Conservation (phyloP, 2,113 vertebrate species). For the Ammodytes dubius region DNA sequence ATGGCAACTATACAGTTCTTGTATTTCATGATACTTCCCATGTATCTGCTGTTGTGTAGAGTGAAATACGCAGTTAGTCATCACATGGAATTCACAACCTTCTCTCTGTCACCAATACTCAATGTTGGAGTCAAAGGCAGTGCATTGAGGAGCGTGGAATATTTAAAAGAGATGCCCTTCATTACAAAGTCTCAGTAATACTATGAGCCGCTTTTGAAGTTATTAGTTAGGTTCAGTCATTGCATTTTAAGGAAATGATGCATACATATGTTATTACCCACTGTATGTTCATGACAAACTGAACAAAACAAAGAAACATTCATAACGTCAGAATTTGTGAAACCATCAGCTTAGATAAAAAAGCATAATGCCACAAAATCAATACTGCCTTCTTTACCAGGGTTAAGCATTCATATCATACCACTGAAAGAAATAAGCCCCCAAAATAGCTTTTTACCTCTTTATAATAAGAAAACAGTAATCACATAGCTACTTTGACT, state of each 20-base stretch:
- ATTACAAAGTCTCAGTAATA: constrained; percentile 14
- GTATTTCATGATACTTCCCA: constrained; percentile 18
- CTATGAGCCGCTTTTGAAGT: background rate
- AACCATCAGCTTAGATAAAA: background rate
- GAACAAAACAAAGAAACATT: no score
- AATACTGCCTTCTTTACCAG: constrained; percentile 5
- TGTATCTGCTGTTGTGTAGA: constrained; percentile 14
- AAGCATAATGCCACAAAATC: background rate
- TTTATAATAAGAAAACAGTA: constrained; percentile 30
- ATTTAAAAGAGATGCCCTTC: background rate
- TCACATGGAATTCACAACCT: constrained; percentile 62
- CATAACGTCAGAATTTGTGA: background rate
- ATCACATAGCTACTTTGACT: constrained; percentile 12
- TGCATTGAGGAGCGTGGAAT: constrained; percentile 16
- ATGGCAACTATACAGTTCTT: background rate
- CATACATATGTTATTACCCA: background rate
- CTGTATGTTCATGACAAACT: no score
- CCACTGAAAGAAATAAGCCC: constrained; percentile 6
- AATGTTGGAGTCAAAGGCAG: constrained; percentile 42
- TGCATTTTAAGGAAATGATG: constrained; percentile 10
- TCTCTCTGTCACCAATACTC: constrained; percentile 30
- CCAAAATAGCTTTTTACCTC: constrained; percentile 8
- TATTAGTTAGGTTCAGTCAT: background rate
- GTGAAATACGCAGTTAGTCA: constrained; percentile 71
- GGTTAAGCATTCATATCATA: constrained; percentile 8